Percentiles rank a stretch among this genome's conserved stretches.
phyloP scores from a whole-genome alignment of 1,140 invertebrate species.

The Coelopa frigida region DNA sequence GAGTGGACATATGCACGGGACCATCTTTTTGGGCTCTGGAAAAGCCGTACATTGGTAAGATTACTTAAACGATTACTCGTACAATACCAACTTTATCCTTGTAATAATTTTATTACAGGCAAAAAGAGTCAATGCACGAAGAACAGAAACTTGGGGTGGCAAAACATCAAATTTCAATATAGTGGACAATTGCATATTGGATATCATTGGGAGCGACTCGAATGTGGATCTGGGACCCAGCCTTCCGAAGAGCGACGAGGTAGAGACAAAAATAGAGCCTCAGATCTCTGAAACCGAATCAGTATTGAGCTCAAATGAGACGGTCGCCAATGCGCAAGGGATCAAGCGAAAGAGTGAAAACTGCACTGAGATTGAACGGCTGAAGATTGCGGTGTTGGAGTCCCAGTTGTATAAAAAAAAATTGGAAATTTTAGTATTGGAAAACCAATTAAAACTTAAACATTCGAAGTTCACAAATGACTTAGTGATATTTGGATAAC shows the following conservation, averaged over 20 bases:
- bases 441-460: too few species aligned
- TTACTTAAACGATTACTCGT: not conserved
- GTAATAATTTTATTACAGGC: constrained; percentile 1
- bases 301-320: too few species aligned
- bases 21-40: constrained; percentile 13
- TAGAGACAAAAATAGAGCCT: too few species aligned
- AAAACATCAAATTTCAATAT: not conserved
- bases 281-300: too few species aligned
- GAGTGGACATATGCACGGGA: constrained; percentile 11
- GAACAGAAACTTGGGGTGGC: not conserved
- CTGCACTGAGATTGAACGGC: too few species aligned
- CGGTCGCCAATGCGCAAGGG: too few species aligned
- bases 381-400: too few species aligned
- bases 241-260: constrained; percentile 4
- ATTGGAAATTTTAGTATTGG: too few species aligned
- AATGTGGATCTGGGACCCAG: constrained; percentile 5
- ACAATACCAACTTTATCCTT: not conserved
- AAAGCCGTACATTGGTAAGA: constrained; percentile 11
- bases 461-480: too few species aligned
- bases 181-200: constrained; percentile 2
- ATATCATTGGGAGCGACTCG: constrained; percentile 7
- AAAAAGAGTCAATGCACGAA: constrained; percentile 3
- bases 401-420: too few species aligned
- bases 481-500: too few species aligned
- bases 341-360: too few species aligned